Evolutionary conservation across 2,888 invertebrate species (phyloP).

Genomic region (Myathropa florea): DNA sequence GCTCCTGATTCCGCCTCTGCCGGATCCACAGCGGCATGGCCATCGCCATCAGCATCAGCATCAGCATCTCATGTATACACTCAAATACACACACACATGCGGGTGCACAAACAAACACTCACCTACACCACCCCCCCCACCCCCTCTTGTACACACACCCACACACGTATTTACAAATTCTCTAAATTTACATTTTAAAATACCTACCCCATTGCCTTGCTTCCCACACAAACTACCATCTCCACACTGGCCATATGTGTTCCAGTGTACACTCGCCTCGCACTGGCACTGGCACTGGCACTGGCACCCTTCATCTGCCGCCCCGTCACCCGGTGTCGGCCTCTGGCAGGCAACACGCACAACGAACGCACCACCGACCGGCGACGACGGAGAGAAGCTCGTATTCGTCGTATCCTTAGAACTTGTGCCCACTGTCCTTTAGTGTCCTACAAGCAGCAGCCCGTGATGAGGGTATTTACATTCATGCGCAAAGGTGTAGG

Average conservation of each 20-base stretch:
- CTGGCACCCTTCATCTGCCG: not conserved
- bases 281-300: not conserved
- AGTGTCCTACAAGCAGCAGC: slow-evolving; percentile 61
- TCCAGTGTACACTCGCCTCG: slow-evolving; percentile 42
- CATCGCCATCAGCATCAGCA: slow-evolving; percentile 32
- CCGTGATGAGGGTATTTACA: slow-evolving; percentile 70
- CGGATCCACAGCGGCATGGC: no score
- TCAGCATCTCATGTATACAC: slow-evolving; percentile 31
- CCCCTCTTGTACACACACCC: not conserved
- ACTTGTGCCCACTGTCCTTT: slow-evolving; percentile 71
- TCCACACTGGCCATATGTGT: slow-evolving; percentile 70
- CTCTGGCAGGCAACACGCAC: slow-evolving; percentile 14
- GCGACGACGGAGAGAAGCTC: slow-evolving; percentile 24
- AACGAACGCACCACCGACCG: not conserved
- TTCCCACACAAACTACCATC: slow-evolving; percentile 65
- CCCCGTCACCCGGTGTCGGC: not conserved
- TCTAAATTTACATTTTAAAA: slow-evolving; percentile 71
- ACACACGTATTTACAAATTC: slow-evolving; percentile 64
- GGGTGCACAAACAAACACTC: not conserved
- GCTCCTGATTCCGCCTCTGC: no score
- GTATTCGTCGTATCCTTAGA: slow-evolving; percentile 34
- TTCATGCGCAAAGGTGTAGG: slow-evolving; percentile 70
- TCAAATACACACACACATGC: slow-evolving; percentile 22
- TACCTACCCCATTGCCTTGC: slow-evolving; percentile 60
- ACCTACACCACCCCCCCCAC: not conserved